Evolutionary conservation across 2,113 vertebrate species (phyloP).

Genomic region (Morone saxatilis): DNA sequence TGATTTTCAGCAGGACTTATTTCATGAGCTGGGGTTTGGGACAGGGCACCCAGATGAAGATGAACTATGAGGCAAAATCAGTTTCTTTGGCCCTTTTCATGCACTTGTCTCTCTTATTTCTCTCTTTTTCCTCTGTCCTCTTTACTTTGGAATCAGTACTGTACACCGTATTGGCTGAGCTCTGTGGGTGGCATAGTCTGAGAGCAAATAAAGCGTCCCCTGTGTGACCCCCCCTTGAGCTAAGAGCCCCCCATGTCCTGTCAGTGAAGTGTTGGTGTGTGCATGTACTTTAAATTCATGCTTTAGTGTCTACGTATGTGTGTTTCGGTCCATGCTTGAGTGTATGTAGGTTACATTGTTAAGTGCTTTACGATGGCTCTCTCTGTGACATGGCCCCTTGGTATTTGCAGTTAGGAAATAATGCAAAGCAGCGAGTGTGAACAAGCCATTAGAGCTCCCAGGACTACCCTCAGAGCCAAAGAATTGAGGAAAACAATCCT

Average conservation of each 20-base stretch:
- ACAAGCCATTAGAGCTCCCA: slow-evolving; percentile 72
- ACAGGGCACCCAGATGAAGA: slow-evolving; percentile 87
- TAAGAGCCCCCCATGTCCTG: slow-evolving; percentile 45
- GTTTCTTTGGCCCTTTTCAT: slow-evolving; percentile 78
- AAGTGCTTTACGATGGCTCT: slow-evolving; percentile 65
- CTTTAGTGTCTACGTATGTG: slow-evolving; percentile 24
- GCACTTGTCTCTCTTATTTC: slow-evolving; percentile 52
- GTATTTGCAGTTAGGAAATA: slow-evolving; percentile 69
- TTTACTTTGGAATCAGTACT: slow-evolving; percentile 59
- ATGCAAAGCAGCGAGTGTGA: slow-evolving; percentile 71
- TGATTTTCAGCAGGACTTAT: slow-evolving; percentile 89
- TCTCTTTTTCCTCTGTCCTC: slow-evolving; percentile 40
- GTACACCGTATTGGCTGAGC: slow-evolving; percentile 33
- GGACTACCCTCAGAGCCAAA: slow-evolving; percentile 53
- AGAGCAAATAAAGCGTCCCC: slow-evolving; percentile 64
- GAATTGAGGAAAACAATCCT: slow-evolving; percentile 58
- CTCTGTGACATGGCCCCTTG: slow-evolving; percentile 66
- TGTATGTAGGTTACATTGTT: slow-evolving; percentile 62
- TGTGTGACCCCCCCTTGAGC: slow-evolving; percentile 41
- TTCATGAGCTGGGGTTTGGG: slow-evolving; percentile 85
- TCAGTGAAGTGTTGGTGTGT: slow-evolving; percentile 39
- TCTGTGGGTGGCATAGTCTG: slow-evolving; percentile 52
- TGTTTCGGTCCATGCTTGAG: slow-evolving; percentile 45
- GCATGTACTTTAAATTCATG: slow-evolving; percentile 19
- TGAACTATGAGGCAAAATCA: slow-evolving; percentile 86